A percentile compares a stretch with the other conserved stretches of the same genome.
phyloP scores from a whole-genome alignment of 1,140 invertebrate genomes.

The Hylaeus anthracinus region DNA sequence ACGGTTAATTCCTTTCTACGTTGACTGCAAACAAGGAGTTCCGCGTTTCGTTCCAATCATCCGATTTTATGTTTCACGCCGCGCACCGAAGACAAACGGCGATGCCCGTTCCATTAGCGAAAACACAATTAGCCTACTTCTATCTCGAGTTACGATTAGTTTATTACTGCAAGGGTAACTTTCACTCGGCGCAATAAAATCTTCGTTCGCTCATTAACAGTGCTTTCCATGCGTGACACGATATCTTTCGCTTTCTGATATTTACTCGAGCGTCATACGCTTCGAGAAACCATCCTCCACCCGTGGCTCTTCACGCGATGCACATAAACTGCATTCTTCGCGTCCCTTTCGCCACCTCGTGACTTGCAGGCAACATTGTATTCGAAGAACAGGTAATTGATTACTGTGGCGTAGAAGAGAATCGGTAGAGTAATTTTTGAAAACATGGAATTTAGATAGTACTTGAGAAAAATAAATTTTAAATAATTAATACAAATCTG shows the following conservation, averaged over 20 bases:
- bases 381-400: too few species aligned
- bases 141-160: slow-evolving; percentile 21
- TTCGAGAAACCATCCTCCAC: not conserved
- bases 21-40: not conserved
- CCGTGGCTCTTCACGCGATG: not conserved
- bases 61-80: slow-evolving; percentile 5
- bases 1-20: not conserved
- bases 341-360: too few species aligned
- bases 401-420: too few species aligned
- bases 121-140: not conserved
- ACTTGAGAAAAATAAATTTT: too few species aligned
- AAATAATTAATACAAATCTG: too few species aligned
- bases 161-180: slow-evolving; percentile 18
- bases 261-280: not conserved
- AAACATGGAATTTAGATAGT: too few species aligned
- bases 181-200: slow-evolving; percentile 37
- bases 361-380: not conserved
- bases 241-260: slow-evolving; percentile 27
- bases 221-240: slow-evolving; percentile 21
- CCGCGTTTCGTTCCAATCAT: not conserved
- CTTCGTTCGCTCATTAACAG: slow-evolving; percentile 20
- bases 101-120: not conserved
- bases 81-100: not conserved
- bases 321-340: not conserved
- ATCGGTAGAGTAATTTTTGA: too few species aligned